Conservation (phyloP, 2,888 invertebrate genomes). For the Cryptus viduatorius region DNA sequence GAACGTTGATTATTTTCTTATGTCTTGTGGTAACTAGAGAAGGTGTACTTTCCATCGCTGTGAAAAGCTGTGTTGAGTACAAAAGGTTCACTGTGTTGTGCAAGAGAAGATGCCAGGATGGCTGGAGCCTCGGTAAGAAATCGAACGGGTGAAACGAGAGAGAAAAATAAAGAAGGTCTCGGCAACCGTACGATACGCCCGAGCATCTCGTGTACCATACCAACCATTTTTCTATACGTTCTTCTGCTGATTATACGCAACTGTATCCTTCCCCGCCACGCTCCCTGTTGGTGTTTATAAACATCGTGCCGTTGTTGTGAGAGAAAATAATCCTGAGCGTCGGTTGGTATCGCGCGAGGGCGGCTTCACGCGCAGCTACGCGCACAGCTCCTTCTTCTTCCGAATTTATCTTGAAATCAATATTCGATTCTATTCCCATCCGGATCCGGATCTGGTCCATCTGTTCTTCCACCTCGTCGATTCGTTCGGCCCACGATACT, state of each 20-base stretch:
- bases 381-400: neutral
- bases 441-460: no score
- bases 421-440: slow-evolving; percentile 10
- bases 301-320: slow-evolving; percentile 23
- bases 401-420: slow-evolving; percentile 21
- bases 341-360: neutral
- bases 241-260: neutral
- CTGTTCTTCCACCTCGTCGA: neutral
- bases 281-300: slow-evolving; percentile 24
- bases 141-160: slow-evolving; percentile 37
- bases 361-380: slow-evolving; percentile 10
- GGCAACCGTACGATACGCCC: slow-evolving; percentile 35
- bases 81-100: slow-evolving; percentile 51
- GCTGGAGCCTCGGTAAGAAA: slow-evolving; percentile 33
- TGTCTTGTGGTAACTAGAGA: slow-evolving; percentile 47
- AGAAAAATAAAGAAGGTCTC: slow-evolving; percentile 24
- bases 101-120: slow-evolving; percentile 46
- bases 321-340: slow-evolving; percentile 37
- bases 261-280: neutral
- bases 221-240: slow-evolving; percentile 9
- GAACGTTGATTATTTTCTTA: slow-evolving; percentile 66
- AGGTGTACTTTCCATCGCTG: slow-evolving; percentile 14
- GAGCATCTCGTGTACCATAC: slow-evolving; percentile 8
- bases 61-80: slow-evolving; percentile 51
- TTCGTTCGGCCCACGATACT: neutral